These are phyloP conservation scores for Smithornis capensis DNA, from an alignment of 2,113 vertebrate genomes.

Conservation along the genomic window DNA sequence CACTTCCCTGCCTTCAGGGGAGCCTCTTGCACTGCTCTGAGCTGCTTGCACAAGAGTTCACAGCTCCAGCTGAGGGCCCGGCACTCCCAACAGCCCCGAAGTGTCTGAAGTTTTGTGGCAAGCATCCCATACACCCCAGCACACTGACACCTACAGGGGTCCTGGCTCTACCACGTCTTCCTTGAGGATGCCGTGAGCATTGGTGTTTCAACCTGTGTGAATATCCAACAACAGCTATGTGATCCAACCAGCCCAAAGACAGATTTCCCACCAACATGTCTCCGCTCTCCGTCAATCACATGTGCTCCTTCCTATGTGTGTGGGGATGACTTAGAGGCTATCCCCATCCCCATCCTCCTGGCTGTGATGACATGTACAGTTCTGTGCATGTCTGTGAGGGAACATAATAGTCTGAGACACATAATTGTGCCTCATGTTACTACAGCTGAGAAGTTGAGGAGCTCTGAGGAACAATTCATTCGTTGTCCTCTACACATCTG, in stretches of 20 bases:
- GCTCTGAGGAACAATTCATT: constrained; percentile 71
- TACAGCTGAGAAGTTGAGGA: constrained; percentile 52
- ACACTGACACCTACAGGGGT: too few relatives aligned
- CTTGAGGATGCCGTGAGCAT: background rate
- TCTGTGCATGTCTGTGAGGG: background rate
- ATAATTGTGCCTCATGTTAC: constrained; percentile 43
- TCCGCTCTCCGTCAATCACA: background rate
- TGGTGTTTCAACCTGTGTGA: background rate
- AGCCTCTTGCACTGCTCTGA: accelerated
- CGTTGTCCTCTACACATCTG: constrained; percentile 76
- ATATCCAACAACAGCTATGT: accelerated
- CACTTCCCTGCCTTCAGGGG: background rate
- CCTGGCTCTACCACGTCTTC: accelerated
- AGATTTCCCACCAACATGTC: background rate
- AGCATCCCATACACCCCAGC: background rate
- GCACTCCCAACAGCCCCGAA: background rate
- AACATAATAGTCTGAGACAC: constrained; percentile 27
- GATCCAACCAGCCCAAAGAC: background rate
- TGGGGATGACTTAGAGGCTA: background rate
- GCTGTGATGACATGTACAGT: background rate
- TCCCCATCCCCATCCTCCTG: background rate
- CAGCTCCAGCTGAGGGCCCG: background rate
- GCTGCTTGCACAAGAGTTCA: accelerated
- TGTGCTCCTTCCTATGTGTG: accelerated
- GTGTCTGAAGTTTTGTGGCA: background rate